Percentiles rank a stretch among this genome's conserved stretches.
Conservation (phyloP, 2,797 vertebrate species). For the Myotis pilosus region DNA sequence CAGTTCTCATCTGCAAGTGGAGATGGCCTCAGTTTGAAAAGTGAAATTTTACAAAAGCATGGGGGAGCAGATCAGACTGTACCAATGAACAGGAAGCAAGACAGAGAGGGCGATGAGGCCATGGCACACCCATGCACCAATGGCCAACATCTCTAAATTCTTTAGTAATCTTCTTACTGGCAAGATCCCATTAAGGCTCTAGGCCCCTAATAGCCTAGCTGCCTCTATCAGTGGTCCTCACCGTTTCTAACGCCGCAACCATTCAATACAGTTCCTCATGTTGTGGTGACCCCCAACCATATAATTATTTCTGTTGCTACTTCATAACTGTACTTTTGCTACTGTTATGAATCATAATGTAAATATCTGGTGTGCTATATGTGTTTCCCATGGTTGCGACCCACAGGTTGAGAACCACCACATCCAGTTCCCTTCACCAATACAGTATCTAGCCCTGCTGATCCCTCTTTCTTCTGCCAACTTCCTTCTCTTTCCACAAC, state of each 20-base stretch:
- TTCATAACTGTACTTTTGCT: no score
- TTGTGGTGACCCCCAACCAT: no score
- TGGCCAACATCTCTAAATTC: neutral
- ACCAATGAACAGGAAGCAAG: neutral
- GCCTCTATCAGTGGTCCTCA: neutral
- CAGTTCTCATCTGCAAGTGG: neutral
- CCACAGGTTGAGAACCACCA: no score
- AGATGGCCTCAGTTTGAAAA: neutral
- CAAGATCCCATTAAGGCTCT: neutral
- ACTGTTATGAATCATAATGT: no score
- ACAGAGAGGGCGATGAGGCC: neutral
- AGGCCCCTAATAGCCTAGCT: no score
- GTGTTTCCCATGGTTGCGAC: no score
- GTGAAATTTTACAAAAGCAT: neutral
- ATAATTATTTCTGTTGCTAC: no score
- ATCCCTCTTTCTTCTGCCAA: neutral
- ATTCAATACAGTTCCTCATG: no score
- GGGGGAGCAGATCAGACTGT: neutral
- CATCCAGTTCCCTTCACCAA: neutral
- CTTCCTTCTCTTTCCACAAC: neutral
- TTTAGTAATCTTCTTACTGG: neutral
- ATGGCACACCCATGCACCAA: neutral
- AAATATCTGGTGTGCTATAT: no score
- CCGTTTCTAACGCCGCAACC: no score
- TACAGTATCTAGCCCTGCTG: no score